Evolutionary conservation across 2,797 vertebrate genomes (phyloP).

Genomic region (Muscicapa striata): DNA sequence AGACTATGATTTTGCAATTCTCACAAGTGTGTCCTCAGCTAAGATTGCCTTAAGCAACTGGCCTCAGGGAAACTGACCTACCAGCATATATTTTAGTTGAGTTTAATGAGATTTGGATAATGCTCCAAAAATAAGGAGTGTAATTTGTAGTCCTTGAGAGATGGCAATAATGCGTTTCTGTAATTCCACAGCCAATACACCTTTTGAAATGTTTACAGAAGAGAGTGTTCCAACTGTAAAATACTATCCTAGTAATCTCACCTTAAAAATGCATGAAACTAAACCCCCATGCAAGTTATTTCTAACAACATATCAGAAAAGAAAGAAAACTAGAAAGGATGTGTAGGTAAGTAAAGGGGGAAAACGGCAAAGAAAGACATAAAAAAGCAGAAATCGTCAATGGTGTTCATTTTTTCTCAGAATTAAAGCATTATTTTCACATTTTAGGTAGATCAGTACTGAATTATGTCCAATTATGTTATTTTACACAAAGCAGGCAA

Average conservation of each 20-base stretch:
- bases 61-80: constrained; percentile 39
- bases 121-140: not conserved
- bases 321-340: not conserved
- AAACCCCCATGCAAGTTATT: not conserved
- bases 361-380: not conserved
- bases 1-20: not conserved
- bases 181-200: not conserved
- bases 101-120: constrained; percentile 23
- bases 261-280: not conserved
- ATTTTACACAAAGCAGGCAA: not conserved
- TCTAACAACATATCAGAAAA: not conserved
- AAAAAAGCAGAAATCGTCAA: not conserved
- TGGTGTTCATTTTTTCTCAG: not conserved
- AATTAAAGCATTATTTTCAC: not conserved
- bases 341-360: not conserved
- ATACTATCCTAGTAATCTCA: not conserved
- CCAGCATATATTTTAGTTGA: not conserved
- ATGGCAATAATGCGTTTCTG: not conserved
- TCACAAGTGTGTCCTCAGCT: not conserved
- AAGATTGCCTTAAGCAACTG: constrained; percentile 16
- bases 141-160: not conserved
- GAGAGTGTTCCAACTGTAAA: not conserved
- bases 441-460: not conserved
- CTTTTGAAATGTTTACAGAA: not conserved
- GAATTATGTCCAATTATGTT: not conserved